A percentile compares a stretch with the other conserved stretches of the same genome.
Evolutionary conservation across 2,888 invertebrate species (phyloP).

Genomic region (Drosophila borealis): DNA sequence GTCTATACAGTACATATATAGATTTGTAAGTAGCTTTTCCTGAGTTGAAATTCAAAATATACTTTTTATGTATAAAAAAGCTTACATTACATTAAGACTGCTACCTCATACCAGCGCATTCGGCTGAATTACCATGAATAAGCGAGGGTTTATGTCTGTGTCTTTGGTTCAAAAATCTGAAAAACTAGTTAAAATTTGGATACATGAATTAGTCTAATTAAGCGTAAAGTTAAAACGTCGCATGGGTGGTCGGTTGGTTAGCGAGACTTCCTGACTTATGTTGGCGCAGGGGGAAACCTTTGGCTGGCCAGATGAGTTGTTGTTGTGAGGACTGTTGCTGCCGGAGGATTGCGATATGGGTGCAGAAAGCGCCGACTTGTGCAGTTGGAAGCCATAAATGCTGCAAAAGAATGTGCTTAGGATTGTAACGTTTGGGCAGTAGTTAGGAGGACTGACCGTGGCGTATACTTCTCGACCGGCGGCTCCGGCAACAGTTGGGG

Average conservation of each 20-base stretch:
- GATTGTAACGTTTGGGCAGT: no score
- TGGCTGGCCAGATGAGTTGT: neutral
- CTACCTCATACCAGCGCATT: no score
- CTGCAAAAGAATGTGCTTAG: conserved; percentile 14
- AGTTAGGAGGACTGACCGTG: conserved; percentile 51
- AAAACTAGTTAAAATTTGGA: conserved; percentile 9
- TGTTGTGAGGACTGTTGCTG: neutral
- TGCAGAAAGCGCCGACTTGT: conserved; percentile 41
- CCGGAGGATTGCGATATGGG: neutral
- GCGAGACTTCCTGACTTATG: neutral
- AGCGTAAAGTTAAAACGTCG: conserved; percentile 13
- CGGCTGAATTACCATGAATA: no score
- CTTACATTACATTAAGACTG: no score
- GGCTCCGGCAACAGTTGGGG: conserved; percentile 51
- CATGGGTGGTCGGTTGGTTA: neutral
- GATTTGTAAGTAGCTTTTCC: no score
- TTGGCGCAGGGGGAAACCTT: neutral
- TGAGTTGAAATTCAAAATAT: no score
- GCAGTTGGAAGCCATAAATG: conserved; percentile 59
- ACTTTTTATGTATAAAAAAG: no score
- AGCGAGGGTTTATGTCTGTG: no score
- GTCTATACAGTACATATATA: no score
- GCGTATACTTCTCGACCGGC: conserved; percentile 43
- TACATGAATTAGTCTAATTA: neutral
- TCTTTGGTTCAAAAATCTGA: no score